phyloP scores from a whole-genome alignment of 2,888 invertebrate species.

The Psylliodes chrysocephalus region DNA sequence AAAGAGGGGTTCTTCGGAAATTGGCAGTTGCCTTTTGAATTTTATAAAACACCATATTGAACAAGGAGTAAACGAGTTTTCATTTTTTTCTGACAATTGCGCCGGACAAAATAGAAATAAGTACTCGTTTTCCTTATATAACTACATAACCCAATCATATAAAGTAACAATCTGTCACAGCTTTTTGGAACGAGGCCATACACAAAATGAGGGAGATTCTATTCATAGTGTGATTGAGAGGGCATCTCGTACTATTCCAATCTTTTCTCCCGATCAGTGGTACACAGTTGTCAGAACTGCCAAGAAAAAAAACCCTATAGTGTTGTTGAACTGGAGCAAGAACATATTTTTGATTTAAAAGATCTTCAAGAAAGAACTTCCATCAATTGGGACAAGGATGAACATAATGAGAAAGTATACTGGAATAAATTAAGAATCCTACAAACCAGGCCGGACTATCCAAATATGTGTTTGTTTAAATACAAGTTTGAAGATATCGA shows the following conservation, averaged over 20 bases:
- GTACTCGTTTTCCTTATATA: conserved; percentile 30
- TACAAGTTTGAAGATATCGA: background rate
- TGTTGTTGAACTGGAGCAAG: conserved; percentile 26
- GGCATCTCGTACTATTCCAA: conserved; percentile 16
- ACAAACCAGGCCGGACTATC: conserved; percentile 1
- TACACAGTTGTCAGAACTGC: conserved; percentile 27
- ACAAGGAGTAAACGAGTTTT: conserved; percentile 1
- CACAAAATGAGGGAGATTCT: conserved; percentile 31
- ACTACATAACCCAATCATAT: conserved; percentile 27
- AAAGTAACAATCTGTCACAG: conserved; percentile 29
- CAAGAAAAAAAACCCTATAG: conserved; percentile 28
- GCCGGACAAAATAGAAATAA: conserved; percentile 35
- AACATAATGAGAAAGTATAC: conserved; percentile 23
- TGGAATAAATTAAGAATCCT: conserved; percentile 25
- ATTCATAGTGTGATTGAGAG: conserved; percentile 34
- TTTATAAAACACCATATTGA: background rate
- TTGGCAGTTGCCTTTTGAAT: conserved; percentile 31
- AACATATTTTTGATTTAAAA: conserved; percentile 28
- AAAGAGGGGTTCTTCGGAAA: conserved; percentile 37
- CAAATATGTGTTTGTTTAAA: background rate
- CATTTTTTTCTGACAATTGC: conserved; percentile 34
- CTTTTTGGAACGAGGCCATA: conserved; percentile 32
- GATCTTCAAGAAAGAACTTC: conserved; percentile 17
- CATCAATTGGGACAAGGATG: conserved; percentile 34
- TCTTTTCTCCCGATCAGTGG: conserved; percentile 36